phyloP scores from a whole-genome alignment of 2,888 invertebrate genomes.

The Cremastinae sp. region DNA sequence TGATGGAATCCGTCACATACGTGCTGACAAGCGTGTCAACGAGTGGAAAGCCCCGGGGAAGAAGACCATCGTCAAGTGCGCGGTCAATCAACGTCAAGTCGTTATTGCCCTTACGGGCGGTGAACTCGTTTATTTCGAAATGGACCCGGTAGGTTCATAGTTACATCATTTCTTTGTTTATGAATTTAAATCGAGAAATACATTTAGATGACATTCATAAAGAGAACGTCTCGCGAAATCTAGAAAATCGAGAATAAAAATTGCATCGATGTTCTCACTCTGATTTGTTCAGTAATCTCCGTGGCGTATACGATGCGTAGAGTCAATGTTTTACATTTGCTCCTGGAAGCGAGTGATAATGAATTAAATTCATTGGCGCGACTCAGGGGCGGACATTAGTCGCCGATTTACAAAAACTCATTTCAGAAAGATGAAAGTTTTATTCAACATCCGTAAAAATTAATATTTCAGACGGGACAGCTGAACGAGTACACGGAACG shows the following conservation, averaged over 20 bases:
- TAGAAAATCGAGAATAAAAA: background rate
- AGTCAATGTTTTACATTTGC: slow-evolving; percentile 63
- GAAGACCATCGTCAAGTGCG: slow-evolving; percentile 97
- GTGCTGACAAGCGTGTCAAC: slow-evolving; percentile 98
- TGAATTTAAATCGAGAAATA: background rate
- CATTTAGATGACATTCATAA: background rate
- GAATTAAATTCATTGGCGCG: slow-evolving; percentile 54
- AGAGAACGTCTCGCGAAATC: background rate
- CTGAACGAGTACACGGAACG: slow-evolving; percentile 99
- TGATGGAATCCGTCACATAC: slow-evolving; percentile 98
- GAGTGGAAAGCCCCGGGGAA: slow-evolving; percentile 99
- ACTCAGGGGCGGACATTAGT: slow-evolving; percentile 53
- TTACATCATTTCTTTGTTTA: slow-evolving; percentile 12
- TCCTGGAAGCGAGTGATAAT: slow-evolving; percentile 49
- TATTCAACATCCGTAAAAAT: background rate
- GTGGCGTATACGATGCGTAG: slow-evolving; percentile 76
- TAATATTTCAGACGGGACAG: slow-evolving; percentile 90
- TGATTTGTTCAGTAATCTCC: slow-evolving; percentile 63
- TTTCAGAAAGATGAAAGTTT: too few relatives aligned
- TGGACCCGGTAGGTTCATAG: slow-evolving; percentile 94
- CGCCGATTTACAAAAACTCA: slow-evolving; percentile 15
- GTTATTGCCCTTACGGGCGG: slow-evolving; percentile 98
- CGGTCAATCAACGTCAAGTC: slow-evolving; percentile 98
- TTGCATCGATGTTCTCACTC: slow-evolving; percentile 77
- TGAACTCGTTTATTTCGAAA: slow-evolving; percentile 99